Conservation (phyloP, 2,113 vertebrate genomes). For the Cheirogaleus medius region DNA sequence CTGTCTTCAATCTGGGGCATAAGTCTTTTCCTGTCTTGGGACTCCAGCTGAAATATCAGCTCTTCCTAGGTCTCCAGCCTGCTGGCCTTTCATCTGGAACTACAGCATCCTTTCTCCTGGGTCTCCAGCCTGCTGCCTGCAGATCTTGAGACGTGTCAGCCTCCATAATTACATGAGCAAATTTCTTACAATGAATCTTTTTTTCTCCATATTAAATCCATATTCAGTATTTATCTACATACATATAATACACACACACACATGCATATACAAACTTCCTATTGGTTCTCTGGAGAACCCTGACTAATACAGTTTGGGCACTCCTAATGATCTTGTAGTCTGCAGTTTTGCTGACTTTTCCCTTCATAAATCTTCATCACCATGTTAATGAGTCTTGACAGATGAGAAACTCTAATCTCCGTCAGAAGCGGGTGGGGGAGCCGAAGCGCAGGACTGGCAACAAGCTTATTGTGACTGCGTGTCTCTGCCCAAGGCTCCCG, state of each 20-base stretch:
- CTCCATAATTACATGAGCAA: background rate
- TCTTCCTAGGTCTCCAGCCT: background rate
- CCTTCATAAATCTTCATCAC: slow-evolving; percentile 26
- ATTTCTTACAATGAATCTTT: background rate
- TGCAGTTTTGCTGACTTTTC: background rate
- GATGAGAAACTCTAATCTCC: slow-evolving; percentile 34
- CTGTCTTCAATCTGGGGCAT: background rate
- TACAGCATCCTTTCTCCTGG: background rate
- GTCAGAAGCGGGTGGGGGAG: background rate
- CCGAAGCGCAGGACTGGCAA: background rate
- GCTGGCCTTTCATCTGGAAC: background rate
- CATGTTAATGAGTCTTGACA: slow-evolving; percentile 18
- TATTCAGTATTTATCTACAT: background rate
- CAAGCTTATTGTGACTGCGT: background rate
- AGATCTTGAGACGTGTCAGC: background rate
- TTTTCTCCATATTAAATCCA: background rate
- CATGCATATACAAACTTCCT: background rate
- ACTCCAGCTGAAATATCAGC: background rate
- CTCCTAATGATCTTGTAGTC: background rate
- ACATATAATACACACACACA: background rate
- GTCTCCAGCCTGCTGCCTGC: background rate
- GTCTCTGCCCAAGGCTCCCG: background rate
- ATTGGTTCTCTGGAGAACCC: background rate
- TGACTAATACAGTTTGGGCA: background rate
- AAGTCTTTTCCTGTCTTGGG: background rate